Evolutionary conservation across 2,113 vertebrate genomes (phyloP).

Genomic region (Bujurquina vittata): DNA sequence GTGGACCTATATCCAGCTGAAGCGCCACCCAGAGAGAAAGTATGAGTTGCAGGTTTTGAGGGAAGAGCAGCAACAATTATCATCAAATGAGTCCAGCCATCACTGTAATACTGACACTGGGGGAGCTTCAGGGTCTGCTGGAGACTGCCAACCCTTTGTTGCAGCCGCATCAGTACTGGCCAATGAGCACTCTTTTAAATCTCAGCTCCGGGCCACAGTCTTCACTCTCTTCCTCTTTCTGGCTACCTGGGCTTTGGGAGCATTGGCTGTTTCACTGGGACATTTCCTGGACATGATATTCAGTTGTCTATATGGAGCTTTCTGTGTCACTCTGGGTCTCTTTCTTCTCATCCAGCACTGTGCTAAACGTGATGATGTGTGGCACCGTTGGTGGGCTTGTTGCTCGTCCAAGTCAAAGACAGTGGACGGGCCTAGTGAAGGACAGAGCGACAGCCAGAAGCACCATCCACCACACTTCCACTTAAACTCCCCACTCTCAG

Average conservation of each 20-base stretch:
- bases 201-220: slow-evolving; percentile 90
- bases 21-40: slow-evolving; percentile 90
- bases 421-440: neutral
- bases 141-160: slow-evolving; percentile 70
- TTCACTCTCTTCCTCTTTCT: slow-evolving; percentile 92
- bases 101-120: slow-evolving; percentile 75
- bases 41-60: slow-evolving; percentile 87
- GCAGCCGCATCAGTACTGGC: slow-evolving; percentile 82
- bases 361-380: slow-evolving; percentile 96
- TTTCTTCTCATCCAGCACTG: slow-evolving; percentile 98
- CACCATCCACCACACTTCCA: slow-evolving; percentile 79
- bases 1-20: slow-evolving; percentile 89
- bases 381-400: slow-evolving; percentile 96
- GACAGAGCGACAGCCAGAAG: slow-evolving; percentile 53
- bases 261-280: slow-evolving; percentile 91
- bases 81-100: slow-evolving; percentile 69
- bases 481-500: slow-evolving; percentile 80
- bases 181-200: slow-evolving; percentile 96
- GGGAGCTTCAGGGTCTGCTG: slow-evolving; percentile 44
- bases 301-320: slow-evolving; percentile 96
- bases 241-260: slow-evolving; percentile 94
- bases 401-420: slow-evolving; percentile 73
- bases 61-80: slow-evolving; percentile 86
- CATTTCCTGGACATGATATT: slow-evolving; percentile 97
- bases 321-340: slow-evolving; percentile 94